Evolutionary conservation across 2,113 vertebrate genomes (phyloP), one percentile per base, ranked within the genome.

Genomic region (Barbus barbus): DNA sequence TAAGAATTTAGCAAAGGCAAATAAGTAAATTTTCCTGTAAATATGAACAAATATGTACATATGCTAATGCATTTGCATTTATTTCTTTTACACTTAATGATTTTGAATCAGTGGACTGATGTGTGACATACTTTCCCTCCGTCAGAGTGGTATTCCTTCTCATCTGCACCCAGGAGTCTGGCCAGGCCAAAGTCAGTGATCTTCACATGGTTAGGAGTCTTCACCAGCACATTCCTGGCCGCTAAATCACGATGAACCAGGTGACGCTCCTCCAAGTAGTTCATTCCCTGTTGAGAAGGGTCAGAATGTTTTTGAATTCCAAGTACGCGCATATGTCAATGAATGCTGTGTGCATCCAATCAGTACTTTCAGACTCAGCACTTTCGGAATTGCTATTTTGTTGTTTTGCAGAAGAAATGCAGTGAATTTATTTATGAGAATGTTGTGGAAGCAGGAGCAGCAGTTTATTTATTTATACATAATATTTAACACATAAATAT

Each of bases 211-310:
- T 97, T 96, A 0, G 97, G 97, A 0, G 94, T 95, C 90, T 99
- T 99, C 71, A 99, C 95, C 6, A 99, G 94, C 36, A 99, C 97
- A 0, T 99, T 99, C 84, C 97, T 94, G 33, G 98, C 98, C 0
- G 98, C 98, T 88, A 99, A 93, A 90, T 99, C 97, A 5, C 98
- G 94, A 85, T 99, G 98, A n/a, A 99, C 98, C 90, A 99, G 90
- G 80, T 96, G 96, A 9, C 94, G 95, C 46, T 98, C 97, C 86
- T 99, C 97, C 87, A 99, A 91, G 65, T 99, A 99, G 90, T 92
- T 96, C 97, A 99, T 98, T 1, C 98, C 98, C 98, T 99, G 87
- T 48, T 67, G 90, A 89, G 41, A 44, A 44, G 41, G 41, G 41
- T 44, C 9, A 44, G 41, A 44, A 44, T 44, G 41, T 44, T 44